Evolutionary conservation across 2,888 invertebrate species (phyloP), one percentile per base, ranked within the genome.

Genomic region (Caenorhabditis sulstoni): DNA sequence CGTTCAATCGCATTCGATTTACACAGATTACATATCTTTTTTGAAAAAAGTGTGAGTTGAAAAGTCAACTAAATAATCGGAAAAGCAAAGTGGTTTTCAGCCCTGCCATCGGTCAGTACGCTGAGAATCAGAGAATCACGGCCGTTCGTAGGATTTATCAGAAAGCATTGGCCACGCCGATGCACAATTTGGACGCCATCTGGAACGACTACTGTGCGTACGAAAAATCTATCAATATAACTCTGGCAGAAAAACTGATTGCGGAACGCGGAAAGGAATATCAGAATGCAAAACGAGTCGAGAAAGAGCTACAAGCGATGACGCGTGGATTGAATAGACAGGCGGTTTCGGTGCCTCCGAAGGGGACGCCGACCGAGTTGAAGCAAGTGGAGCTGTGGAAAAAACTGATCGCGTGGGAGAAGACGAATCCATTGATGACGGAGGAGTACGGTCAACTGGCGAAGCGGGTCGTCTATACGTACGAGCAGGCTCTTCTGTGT

Each of bases 81-180:
- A 14, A 81, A 45, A 16, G 29, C 16, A 35, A n/a, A 37, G 37
- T 16, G 12, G 11, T 52, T 83, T 89, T 61, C 83, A 92, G 92
- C 0, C 98, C 98, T 85, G 99, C 98, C 0, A 94, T 96, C 0
- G 99, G 99, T 0, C 97, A 97, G 0, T 99, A 99, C 91, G 99
- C 99, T 0, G 99, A 99, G 92, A 99, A 99, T 91, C 99, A 99
- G 92, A 95, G 97, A 91, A 99, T 99, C 79, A 96, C 97, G 16
- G 99, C 98, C 0, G 96, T 99, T 3, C 93, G 99, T 53, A 96
- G 97, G 93, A 94, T 96, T 0, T 99, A 97, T 91, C 99, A 99
- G 91, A 93, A 96, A 76, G 97, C 96, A 0, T 95, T 97, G 0
- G 94, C 96, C 29, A 99, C 96, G 61, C 99, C 99, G 0, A 96